Evolutionary conservation across 2,888 invertebrate genomes (phyloP).

Genomic region (Pycnomerus fuliginosus): DNA sequence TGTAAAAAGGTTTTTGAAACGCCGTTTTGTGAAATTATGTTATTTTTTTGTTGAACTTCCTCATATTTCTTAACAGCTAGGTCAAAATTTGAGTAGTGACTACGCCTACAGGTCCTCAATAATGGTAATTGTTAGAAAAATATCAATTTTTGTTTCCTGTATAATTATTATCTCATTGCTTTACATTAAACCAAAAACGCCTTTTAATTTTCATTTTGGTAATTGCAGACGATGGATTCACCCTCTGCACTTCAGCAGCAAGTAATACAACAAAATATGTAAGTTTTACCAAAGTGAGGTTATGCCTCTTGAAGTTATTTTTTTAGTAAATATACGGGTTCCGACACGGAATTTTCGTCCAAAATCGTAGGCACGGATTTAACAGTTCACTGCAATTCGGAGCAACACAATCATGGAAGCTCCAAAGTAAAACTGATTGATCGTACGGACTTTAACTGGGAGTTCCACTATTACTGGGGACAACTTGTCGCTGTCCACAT

Average conservation of each 20-base stretch:
- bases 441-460: slow-evolving; percentile 93
- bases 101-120: too few relatives aligned
- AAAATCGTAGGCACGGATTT: slow-evolving; percentile 58
- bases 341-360: slow-evolving; percentile 47
- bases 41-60: too few relatives aligned
- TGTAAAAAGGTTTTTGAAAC: too few relatives aligned
- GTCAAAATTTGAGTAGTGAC: too few relatives aligned
- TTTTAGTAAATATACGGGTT: slow-evolving; percentile 46
- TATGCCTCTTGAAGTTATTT: slow-evolving; percentile 14
- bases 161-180: too few relatives aligned
- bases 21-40: too few relatives aligned
- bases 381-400: slow-evolving; percentile 68
- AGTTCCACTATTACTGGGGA: slow-evolving; percentile 81
- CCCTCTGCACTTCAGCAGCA: slow-evolving; percentile 32
- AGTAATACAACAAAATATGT: slow-evolving; percentile 42
- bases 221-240: slow-evolving; percentile 35
- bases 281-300: slow-evolving; percentile 29
- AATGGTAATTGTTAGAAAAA: too few relatives aligned
- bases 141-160: too few relatives aligned
- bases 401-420: slow-evolving; percentile 76
- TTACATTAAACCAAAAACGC: too few relatives aligned
- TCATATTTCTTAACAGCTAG: too few relatives aligned
- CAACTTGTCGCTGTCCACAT: slow-evolving; percentile 87
- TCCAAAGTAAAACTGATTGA: slow-evolving; percentile 84
- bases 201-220: too few relatives aligned